Evolutionary conservation across 2,888 invertebrate genomes (phyloP).

Genomic region (Macaria liturata): DNA sequence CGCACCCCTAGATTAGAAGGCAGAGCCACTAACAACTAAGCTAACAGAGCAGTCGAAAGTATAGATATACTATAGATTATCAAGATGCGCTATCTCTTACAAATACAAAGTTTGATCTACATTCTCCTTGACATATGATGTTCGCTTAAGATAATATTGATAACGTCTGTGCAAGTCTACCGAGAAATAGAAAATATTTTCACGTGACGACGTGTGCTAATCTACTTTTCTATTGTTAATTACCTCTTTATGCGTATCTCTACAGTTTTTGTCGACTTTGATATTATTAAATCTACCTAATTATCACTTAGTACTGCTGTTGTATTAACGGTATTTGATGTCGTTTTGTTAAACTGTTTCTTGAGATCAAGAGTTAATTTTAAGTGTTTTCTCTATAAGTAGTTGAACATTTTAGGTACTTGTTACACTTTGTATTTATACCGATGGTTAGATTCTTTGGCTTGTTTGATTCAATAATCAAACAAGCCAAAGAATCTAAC

Average conservation of each 20-base stretch:
- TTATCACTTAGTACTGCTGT: too few species aligned
- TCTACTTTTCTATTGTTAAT: slow-evolving; percentile 37
- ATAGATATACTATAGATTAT: slow-evolving; percentile 2
- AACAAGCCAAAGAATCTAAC: too few species aligned
- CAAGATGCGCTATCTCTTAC: slow-evolving; percentile 5
- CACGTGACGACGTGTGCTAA: slow-evolving; percentile 35
- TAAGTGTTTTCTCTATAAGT: too few species aligned
- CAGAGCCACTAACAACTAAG: too few species aligned
- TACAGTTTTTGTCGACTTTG: slow-evolving; percentile 4
- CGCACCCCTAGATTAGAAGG: too few species aligned
- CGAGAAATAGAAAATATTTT: slow-evolving; percentile 38
- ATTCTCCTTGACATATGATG: slow-evolving; percentile 25
- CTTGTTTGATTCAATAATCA: too few species aligned
- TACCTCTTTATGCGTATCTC: slow-evolving; percentile 23
- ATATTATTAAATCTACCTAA: background rate
- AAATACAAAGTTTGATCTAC: slow-evolving; percentile 8
- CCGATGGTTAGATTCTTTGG: too few species aligned
- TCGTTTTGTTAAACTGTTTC: too few species aligned
- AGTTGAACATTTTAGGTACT: too few species aligned
- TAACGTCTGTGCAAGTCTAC: slow-evolving; percentile 27
- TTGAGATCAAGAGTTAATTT: too few species aligned
- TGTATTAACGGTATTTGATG: too few species aligned
- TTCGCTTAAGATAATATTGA: slow-evolving; percentile 39
- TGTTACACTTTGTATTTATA: too few species aligned
- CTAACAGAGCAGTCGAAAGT: background rate